Conservation (phyloP, 2,113 vertebrate genomes). For the Dicrurus megarhynchus region DNA sequence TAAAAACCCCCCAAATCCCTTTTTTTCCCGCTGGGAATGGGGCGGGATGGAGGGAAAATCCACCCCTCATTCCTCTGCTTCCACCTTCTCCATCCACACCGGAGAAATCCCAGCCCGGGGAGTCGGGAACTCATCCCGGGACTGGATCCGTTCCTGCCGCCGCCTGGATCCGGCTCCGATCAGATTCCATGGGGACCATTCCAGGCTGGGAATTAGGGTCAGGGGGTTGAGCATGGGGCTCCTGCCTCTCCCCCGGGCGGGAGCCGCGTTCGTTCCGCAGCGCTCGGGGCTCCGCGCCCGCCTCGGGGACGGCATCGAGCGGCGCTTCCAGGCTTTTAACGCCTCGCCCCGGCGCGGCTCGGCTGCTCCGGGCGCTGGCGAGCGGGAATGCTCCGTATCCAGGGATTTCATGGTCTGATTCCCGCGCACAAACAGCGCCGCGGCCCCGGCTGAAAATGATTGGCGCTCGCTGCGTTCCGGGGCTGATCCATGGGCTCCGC, state of each 20-base stretch:
- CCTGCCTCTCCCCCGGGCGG: too few species aligned
- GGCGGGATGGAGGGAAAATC: not conserved
- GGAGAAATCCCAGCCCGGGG: fast-evolving
- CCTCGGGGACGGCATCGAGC: not conserved
- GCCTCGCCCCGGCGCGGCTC: not conserved
- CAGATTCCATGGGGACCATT: not conserved
- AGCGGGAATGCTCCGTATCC: not conserved
- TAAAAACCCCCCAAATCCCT: not conserved
- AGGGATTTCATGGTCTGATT: not conserved
- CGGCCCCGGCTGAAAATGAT: not conserved
- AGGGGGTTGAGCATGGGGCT: not conserved
- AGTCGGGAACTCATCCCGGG: not conserved
- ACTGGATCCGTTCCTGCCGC: not conserved
- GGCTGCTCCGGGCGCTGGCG: not conserved
- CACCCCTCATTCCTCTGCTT: not conserved
- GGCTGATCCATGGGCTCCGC: not conserved
- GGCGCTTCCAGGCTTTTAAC: not conserved
- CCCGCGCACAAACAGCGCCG: not conserved
- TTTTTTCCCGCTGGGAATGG: fast-evolving
- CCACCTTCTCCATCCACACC: fast-evolving
- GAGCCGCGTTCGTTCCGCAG: too few species aligned
- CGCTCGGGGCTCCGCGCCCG: not conserved
- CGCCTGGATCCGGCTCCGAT: not conserved
- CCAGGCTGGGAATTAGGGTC: not conserved
- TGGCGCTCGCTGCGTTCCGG: fast-evolving